Base-by-base conservation (phyloP, 1,140 invertebrate genomes). In the Subanguina moxae region DNA sequence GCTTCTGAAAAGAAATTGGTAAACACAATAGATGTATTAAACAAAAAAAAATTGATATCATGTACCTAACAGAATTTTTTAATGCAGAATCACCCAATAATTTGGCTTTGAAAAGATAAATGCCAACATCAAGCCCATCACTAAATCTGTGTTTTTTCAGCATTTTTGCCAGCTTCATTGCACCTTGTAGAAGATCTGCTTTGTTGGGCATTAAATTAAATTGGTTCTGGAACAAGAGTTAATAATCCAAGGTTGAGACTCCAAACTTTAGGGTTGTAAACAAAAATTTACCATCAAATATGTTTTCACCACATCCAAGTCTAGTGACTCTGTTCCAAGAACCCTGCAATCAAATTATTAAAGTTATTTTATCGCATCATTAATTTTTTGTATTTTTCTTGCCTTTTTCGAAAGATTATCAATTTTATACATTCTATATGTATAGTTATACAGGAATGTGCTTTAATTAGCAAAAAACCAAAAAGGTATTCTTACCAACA, bases 21-120 rank as follows among this genome's bases (percentile, higher is more conserved):
- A 45, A 45, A 45, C n/a, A 45, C n/a, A 45, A 13, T 13, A 45
- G 11, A 45, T 45, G 43, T 13, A n/a, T 45, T 45, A n/a, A 45
- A n/a, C 43, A 45, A n/a, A 13, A 13, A n/a, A 11, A 45, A 45
- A 45, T 45, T 45, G n/a, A 45, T 45, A 52, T 52, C 11, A 38
- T 38, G 3, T 52, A 52, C 48, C 48, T 19, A 15, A 52, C 23
- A 52, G 48, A 52, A 52, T 52, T 52, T 15, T 52, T 52, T 52
- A 52, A 15, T 3, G 48, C 48, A 15, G 48, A 52, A 25, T 52
- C 48, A 8, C 48, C 48, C n/a, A 52, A 25, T 5, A 52, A 15
- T 15, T 52, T 61, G n/a, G 58, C 58, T 25, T 61, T 61, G 28
- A 61, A 61, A 3, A 61, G 58, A 13, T 21, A 28, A 32, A 61